Evolutionary conservation across 2,888 invertebrate genomes (phyloP).

Genomic region (Orthosia gracilis): DNA sequence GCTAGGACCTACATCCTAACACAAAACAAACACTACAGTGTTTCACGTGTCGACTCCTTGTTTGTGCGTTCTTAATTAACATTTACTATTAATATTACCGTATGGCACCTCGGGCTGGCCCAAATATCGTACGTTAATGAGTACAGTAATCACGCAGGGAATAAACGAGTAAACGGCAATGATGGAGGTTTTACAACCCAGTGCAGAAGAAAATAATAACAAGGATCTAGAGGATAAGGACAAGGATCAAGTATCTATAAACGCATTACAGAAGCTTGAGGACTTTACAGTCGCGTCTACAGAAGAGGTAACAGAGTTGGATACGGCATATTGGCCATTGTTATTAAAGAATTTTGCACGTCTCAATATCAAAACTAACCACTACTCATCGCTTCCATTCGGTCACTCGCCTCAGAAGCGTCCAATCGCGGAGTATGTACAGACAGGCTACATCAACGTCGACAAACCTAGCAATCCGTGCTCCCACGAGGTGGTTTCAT

Average conservation of each 20-base stretch:
- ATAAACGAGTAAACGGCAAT: conserved; percentile 72
- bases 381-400: conserved; percentile 98
- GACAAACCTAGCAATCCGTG: conserved; percentile 99
- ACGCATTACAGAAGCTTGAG: conserved; percentile 93
- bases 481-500: conserved; percentile 99
- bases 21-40: too few species aligned
- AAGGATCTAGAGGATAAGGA: conserved; percentile 24
- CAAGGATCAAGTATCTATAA: conserved; percentile 92
- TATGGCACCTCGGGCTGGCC: conserved; percentile 44
- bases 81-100: conserved; percentile 60
- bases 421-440: conserved; percentile 95
- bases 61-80: conserved; percentile 66
- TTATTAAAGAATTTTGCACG: conserved; percentile 98
- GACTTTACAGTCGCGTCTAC: conserved; percentile 95
- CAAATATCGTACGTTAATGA: conserved; percentile 39
- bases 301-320: conserved; percentile 93
- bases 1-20: too few species aligned
- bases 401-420: conserved; percentile 98
- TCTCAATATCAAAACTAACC: conserved; percentile 97
- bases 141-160: conserved; percentile 33
- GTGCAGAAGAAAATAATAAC: conserved; percentile 91
- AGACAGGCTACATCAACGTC: conserved; percentile 98
- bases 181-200: conserved; percentile 85
- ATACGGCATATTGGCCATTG: conserved; percentile 98
- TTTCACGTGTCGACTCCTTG: conserved; percentile 77